A percentile compares a stretch with the other conserved stretches of the same genome.
Evolutionary conservation across 2,113 vertebrate species (phyloP).

Genomic region (Tympanuchus pallidicinctus): DNA sequence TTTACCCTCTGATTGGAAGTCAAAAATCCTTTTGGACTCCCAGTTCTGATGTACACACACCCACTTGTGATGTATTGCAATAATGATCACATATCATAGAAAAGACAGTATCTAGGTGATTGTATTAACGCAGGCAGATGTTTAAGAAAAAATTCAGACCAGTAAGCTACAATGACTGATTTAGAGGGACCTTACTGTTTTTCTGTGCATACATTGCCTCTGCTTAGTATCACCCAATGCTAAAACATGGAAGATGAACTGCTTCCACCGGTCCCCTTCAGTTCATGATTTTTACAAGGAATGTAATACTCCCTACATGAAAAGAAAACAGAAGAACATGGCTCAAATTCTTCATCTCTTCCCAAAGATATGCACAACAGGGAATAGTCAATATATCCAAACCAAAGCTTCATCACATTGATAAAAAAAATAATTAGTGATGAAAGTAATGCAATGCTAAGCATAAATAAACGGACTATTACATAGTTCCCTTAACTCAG

Average conservation of each 20-base stretch:
- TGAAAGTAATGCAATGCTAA: neutral
- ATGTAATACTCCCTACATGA: neutral
- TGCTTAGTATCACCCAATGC: neutral
- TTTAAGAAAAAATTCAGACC: neutral
- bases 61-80: neutral
- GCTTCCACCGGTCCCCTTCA: accelerated
- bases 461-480: neutral
- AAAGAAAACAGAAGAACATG: neutral
- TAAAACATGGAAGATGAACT: neutral
- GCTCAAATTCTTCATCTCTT: neutral
- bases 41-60: neutral
- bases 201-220: neutral
- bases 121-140: neutral
- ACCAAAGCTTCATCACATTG: neutral
- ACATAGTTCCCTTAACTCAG: accelerated
- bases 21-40: neutral
- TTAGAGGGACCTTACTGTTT: neutral
- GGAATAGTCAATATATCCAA: neutral
- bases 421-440: neutral
- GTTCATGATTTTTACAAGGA: neutral
- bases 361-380: neutral
- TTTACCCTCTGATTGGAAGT: neutral
- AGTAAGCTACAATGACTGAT: neutral
- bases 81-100: accelerated
- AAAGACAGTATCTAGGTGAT: neutral